Base-by-base conservation (phyloP, 2,113 vertebrate genomes). In the Danio rerio region DNA sequence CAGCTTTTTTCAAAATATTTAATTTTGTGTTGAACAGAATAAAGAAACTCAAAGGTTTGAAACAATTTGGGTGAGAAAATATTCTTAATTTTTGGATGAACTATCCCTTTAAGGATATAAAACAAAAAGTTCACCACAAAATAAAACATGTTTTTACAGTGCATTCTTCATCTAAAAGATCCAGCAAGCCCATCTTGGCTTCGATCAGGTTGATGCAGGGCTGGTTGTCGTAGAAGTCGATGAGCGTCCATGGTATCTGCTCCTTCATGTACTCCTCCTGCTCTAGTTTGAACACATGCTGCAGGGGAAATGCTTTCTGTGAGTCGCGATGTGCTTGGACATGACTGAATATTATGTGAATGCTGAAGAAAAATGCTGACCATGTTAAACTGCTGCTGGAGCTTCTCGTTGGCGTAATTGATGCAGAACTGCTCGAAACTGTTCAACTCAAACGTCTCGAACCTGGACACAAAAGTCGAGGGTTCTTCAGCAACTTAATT, bases 401-500 rank as follows among this genome's bases (percentile, higher is more conserved):
- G 95, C 76, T 99, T 99, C 88, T 99, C 98, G 12, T 99, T 99
- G 90, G 98, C 98, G 80, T 99, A 99, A 89, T 99, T 99, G 88
- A 99, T 99, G 90, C 98, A 99, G 92, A 99, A 99, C 87, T 99
- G 98, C 88, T 99, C 98, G 93, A 99, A 99, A 92, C 98, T 99
- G 94, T 99, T 99, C 83, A 96, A 90, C 63, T 99, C 96, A 77
- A 99, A 99, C 2, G 97, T 99, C 92, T 99, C 98, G 93, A 99
- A 99, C 85, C 98, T 99, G 83, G 71, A 86, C 59, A 91, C 4
- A 62, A 62, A 11, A 58, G 68, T 20, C 21, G 9, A 49, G 6
- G 8, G 0, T 9, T 71, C 4, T 55, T 5, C 15, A 16, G 15
- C 5, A 55, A 40, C 9, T 42, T n/a, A n/a, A n/a, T n/a, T n/a